Conservation (phyloP, 1,140 invertebrate genomes). For the Dreissena polymorpha region DNA sequence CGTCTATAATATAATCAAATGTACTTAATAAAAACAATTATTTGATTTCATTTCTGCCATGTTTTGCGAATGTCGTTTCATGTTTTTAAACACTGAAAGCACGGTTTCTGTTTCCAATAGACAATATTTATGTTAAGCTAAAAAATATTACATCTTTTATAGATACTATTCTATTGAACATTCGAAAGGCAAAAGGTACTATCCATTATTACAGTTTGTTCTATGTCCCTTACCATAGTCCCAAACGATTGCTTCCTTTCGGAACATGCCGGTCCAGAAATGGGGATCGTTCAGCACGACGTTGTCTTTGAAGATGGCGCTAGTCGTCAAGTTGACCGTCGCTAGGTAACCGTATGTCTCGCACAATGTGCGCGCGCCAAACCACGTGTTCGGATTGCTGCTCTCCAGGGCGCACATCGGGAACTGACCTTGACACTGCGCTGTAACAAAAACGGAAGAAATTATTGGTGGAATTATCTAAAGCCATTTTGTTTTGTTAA, state of each 20-base stretch:
- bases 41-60: too few relatives aligned
- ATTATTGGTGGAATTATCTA: not conserved
- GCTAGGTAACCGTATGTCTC: constrained; percentile 23
- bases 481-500: too few relatives aligned
- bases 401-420: constrained; percentile 20
- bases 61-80: too few relatives aligned
- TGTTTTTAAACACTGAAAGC: too few relatives aligned
- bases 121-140: too few relatives aligned
- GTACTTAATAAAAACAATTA: too few relatives aligned
- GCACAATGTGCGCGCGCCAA: constrained; percentile 27
- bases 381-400: constrained; percentile 21
- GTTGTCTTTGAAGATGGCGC: constrained; percentile 18
- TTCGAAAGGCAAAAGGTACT: too few relatives aligned
- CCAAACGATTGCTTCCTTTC: constrained; percentile 38
- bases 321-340: constrained; percentile 30
- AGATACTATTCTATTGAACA: too few relatives aligned
- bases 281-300: not conserved
- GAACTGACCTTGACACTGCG: constrained; percentile 3
- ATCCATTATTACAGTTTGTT: not conserved
- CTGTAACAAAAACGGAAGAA: not conserved
- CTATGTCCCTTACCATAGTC: constrained; percentile 26
- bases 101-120: too few relatives aligned
- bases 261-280: constrained; percentile 26
- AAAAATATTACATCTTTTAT: too few relatives aligned
- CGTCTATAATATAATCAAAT: not conserved